Evolutionary conservation across 2,113 vertebrate genomes (phyloP).

Genomic region (Semnornis frantzii): DNA sequence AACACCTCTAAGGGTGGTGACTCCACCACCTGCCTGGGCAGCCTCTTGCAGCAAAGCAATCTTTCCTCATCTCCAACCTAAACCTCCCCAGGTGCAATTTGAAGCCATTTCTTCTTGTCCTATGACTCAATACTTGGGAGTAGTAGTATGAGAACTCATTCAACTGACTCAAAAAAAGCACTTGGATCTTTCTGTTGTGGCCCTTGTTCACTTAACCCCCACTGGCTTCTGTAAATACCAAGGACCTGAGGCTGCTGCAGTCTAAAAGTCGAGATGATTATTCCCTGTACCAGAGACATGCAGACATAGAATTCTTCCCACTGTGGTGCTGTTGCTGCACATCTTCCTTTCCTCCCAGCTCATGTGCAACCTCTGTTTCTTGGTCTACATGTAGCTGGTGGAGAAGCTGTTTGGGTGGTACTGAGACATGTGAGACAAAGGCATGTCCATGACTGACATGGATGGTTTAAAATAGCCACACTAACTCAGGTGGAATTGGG

Average conservation of each 20-base stretch:
- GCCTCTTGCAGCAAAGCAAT: too few species aligned
- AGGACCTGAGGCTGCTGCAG: background rate
- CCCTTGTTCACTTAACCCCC: background rate
- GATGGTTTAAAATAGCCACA: background rate
- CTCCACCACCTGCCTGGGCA: too few species aligned
- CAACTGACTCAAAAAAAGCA: background rate
- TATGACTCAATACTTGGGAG: too few species aligned
- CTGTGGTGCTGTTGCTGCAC: rapidly evolving
- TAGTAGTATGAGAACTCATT: background rate
- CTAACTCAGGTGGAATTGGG: background rate
- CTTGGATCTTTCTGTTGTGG: background rate
- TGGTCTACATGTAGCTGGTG: background rate
- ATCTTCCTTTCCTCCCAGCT: background rate
- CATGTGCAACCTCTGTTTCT: background rate
- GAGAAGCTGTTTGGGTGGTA: background rate
- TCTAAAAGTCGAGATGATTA: background rate
- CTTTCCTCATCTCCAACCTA: too few species aligned
- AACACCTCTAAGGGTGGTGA: too few species aligned
- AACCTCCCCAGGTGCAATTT: too few species aligned
- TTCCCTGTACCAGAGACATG: background rate
- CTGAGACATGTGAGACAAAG: background rate
- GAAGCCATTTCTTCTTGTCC: too few species aligned
- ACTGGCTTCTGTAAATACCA: background rate
- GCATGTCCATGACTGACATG: background rate
- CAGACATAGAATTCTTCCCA: background rate